phyloP scores from a whole-genome alignment of 2,113 vertebrate genomes.

The Psophia crepitans region DNA sequence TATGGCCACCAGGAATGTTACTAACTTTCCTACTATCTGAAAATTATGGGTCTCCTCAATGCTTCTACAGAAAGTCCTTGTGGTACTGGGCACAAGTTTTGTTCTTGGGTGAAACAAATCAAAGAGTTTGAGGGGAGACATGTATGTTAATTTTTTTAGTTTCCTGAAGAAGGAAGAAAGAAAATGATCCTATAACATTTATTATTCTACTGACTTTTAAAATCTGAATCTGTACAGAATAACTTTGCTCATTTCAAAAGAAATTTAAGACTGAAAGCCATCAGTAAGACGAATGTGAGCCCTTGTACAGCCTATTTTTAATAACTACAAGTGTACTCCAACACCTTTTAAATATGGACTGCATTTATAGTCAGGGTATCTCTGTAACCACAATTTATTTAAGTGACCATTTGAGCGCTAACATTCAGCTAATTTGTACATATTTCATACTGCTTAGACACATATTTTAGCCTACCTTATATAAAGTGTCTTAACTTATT shows the following conservation, averaged over 20 bases:
- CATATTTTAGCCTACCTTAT: neutral
- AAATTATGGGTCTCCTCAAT: neutral
- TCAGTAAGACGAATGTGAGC: neutral
- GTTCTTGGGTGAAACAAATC: neutral
- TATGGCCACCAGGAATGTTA: neutral
- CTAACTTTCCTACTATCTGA: neutral
- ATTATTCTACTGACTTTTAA: neutral
- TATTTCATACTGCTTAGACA: neutral
- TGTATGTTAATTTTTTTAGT: neutral
- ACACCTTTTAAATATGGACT: neutral
- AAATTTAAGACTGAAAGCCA: neutral
- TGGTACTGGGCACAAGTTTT: neutral
- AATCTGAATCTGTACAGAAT: neutral
- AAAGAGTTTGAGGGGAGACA: neutral
- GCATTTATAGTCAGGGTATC: neutral
- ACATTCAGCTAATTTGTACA: neutral
- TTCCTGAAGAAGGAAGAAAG: neutral
- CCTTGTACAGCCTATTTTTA: neutral
- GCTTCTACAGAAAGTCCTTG: neutral
- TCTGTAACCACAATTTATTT: neutral
- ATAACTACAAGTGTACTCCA: neutral
- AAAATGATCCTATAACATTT: neutral
- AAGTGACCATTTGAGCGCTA: neutral
- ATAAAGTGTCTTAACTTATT: neutral
- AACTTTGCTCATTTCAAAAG: neutral